Evolutionary conservation across 2,113 vertebrate species (phyloP).

Genomic region (Jaculus jaculus): DNA sequence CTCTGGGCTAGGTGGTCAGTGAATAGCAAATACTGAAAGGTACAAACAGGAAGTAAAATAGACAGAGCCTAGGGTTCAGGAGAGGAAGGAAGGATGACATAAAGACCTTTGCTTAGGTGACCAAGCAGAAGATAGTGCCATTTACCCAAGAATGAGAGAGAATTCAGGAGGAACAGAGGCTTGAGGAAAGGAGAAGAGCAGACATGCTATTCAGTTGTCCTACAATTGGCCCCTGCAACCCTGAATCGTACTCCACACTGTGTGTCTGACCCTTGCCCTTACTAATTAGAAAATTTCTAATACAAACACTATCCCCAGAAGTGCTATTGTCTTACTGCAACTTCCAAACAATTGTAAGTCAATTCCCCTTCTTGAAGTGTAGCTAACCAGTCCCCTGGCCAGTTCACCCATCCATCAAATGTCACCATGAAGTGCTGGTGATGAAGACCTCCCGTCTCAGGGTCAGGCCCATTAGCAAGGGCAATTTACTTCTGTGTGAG

Average conservation of each 20-base stretch:
- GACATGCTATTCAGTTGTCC: neutral
- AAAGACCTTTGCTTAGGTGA: neutral
- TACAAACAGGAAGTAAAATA: neutral
- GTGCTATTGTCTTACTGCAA: conserved; percentile 28
- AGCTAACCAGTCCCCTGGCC: neutral
- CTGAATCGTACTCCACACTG: neutral
- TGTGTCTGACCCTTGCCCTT: neutral
- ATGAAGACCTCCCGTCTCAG: neutral
- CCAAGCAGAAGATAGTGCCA: neutral
- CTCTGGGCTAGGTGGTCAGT: neutral
- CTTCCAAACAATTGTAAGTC: conserved; percentile 32
- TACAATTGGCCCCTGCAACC: neutral
- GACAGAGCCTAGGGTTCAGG: neutral
- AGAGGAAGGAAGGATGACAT: neutral
- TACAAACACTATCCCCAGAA: conserved; percentile 26
- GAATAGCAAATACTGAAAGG: neutral
- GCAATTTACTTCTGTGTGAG: conserved; percentile 25
- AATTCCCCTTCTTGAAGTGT: conserved; percentile 20
- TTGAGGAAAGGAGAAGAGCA: neutral
- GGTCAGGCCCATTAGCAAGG: conserved; percentile 4
- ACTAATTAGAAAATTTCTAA: conserved; percentile 43
- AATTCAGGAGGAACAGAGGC: neutral
- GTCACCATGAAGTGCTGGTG: neutral
- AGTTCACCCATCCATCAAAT: conserved; percentile 27
- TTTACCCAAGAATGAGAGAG: neutral